A percentile compares a stretch with the other conserved stretches of the same genome.
Evolutionary conservation across 2,888 invertebrate genomes (phyloP).

Genomic region (Coleophora deauratella): DNA sequence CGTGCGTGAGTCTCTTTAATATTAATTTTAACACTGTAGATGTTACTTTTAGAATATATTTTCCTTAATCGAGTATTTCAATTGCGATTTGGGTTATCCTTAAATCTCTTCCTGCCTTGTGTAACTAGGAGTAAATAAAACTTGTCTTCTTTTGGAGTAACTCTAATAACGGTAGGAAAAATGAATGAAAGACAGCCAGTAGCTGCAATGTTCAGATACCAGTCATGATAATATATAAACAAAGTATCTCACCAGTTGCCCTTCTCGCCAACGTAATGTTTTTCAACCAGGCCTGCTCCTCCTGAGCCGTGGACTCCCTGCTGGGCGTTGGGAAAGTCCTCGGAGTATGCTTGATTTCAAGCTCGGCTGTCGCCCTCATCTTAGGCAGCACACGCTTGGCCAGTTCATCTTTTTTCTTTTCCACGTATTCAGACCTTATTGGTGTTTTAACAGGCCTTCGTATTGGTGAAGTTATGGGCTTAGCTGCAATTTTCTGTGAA

Average conservation of each 20-base stretch:
- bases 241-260: constrained; percentile 53
- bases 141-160: too few species aligned
- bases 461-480: constrained; percentile 13
- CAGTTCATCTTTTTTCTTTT: constrained; percentile 45
- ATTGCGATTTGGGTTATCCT: too few species aligned
- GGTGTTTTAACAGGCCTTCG: constrained; percentile 25
- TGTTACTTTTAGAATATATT: too few species aligned
- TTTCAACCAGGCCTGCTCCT: constrained; percentile 86
- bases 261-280: constrained; percentile 84
- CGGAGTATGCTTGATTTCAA: constrained; percentile 82
- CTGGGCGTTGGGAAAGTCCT: constrained; percentile 88
- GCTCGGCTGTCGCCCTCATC: constrained; percentile 70
- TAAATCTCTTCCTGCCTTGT: too few species aligned
- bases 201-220: background rate
- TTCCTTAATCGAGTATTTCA: too few species aligned
- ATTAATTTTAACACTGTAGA: too few species aligned
- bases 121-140: too few species aligned
- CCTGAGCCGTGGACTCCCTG: constrained; percentile 79
- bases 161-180: too few species aligned
- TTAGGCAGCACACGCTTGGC: constrained; percentile 63
- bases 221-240: background rate
- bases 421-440: constrained; percentile 49
- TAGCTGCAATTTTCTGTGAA: background rate
- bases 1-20: too few species aligned
- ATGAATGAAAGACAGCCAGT: too few species aligned